Percentiles rank a stretch among this genome's conserved stretches.
Conservation (phyloP, 1,140 invertebrate genomes). For the Helicoverpa zea region DNA sequence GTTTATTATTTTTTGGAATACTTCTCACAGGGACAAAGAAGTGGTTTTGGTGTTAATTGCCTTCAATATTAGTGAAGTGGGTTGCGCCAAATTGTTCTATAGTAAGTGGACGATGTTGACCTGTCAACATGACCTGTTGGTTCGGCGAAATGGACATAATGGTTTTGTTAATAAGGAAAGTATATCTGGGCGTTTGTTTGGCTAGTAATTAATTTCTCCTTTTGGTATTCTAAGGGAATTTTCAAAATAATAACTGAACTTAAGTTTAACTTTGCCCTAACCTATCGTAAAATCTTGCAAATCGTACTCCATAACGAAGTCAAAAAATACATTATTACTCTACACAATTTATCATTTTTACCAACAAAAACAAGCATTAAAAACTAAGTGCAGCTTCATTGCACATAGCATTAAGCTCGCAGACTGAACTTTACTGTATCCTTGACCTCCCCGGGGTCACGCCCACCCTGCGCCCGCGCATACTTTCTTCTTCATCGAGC, state of each 20-base stretch:
- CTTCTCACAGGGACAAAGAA: constrained; percentile 14
- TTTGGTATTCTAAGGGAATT: too few relatives aligned
- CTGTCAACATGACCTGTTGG: background rate
- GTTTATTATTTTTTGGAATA: background rate
- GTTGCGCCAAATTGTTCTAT: background rate
- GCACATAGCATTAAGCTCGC: background rate
- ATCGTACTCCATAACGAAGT: too few relatives aligned
- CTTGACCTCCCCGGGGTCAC: constrained; percentile 39
- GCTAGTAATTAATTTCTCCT: too few relatives aligned
- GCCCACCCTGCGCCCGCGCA: constrained; percentile 36
- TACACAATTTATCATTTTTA: too few relatives aligned
- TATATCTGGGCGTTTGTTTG: too few relatives aligned
- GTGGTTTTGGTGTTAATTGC: constrained; percentile 1
- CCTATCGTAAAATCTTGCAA: too few relatives aligned
- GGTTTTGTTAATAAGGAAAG: too few relatives aligned
- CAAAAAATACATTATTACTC: too few relatives aligned
- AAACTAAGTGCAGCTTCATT: background rate
- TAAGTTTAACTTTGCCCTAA: too few relatives aligned
- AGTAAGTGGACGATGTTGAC: constrained; percentile 9
- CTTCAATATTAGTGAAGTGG: constrained; percentile 25
- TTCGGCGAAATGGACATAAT: too few relatives aligned
- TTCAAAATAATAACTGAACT: too few relatives aligned
- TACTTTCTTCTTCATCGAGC: constrained; percentile 48
- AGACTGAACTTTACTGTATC: constrained; percentile 18
- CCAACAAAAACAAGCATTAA: too few relatives aligned